Evolutionary conservation across 2,888 invertebrate genomes (phyloP).

Genomic region (Drosophila robusta): DNA sequence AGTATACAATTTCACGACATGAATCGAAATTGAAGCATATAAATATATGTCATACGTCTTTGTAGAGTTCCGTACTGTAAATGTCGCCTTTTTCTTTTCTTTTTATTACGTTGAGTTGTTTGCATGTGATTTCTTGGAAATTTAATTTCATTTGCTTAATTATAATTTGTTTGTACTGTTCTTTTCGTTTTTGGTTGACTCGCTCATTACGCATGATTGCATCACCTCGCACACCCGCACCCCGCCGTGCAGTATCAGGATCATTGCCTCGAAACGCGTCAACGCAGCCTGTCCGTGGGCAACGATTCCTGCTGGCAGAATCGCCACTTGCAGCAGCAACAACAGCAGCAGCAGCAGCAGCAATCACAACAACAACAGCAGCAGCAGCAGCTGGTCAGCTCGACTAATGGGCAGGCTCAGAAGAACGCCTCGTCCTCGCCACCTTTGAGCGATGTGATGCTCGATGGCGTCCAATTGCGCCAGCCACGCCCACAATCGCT

Average conservation of each 20-base stretch:
- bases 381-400: conserved; percentile 35
- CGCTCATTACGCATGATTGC: conserved; percentile 59
- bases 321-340: conserved; percentile 74
- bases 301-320: conserved; percentile 84
- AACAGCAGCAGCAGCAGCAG: conserved; percentile 47
- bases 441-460: conserved; percentile 72
- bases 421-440: conserved; percentile 70
- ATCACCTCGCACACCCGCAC: conserved; percentile 27
- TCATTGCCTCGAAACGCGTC: conserved; percentile 83
- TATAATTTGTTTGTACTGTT: conserved; percentile 58
- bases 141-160: conserved; percentile 41
- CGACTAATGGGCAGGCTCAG: conserved; percentile 23
- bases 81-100: conserved; percentile 5
- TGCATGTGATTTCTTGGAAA: conserved; percentile 24
- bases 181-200: conserved; percentile 60
- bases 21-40: no score
- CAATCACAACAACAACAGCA: conserved; percentile 37
- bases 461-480: conserved; percentile 82
- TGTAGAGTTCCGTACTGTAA: no score
- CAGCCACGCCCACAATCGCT: conserved; percentile 72
- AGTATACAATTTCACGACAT: no score
- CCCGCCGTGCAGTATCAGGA: conserved; percentile 81
- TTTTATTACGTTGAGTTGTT: conserved; percentile 9
- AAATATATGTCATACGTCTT: no score
- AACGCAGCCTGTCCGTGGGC: conserved; percentile 85